Percentiles rank a stretch among this genome's conserved stretches.
Evolutionary conservation across 2,113 vertebrate species (phyloP).

Genomic region (Nibea albiflora): DNA sequence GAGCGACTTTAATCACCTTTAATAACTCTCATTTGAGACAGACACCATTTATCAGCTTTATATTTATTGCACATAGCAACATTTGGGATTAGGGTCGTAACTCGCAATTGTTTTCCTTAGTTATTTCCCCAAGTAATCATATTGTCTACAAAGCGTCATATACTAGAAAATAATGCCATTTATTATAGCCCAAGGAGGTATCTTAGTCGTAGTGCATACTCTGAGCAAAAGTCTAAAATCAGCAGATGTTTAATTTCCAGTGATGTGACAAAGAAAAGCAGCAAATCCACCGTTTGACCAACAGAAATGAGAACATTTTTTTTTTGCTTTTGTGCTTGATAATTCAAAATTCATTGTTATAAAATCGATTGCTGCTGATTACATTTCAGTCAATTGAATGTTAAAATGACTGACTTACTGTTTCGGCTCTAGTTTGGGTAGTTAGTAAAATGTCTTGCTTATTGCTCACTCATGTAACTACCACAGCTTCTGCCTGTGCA

Average conservation of each 20-base stretch:
- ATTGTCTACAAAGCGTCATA: background rate
- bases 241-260: too few species aligned
- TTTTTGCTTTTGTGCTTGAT: background rate
- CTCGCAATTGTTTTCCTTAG: background rate
- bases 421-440: background rate
- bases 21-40: background rate
- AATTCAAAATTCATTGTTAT: background rate
- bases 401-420: background rate
- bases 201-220: background rate
- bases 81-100: background rate
- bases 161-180: background rate
- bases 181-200: background rate
- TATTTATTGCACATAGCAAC: background rate
- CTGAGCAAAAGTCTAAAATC: too few species aligned
- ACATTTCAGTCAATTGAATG: background rate
- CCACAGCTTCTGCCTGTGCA: background rate
- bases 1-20: background rate
- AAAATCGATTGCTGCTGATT: background rate
- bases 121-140: background rate
- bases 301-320: background rate
- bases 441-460: background rate
- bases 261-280: background rate
- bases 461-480: background rate
- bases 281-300: background rate
- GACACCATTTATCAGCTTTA: slow-evolving; percentile 3